These are phyloP conservation scores for Brachyrhaphis roseni DNA, from an alignment of 2,797 vertebrate genomes.

Conservation along the genomic window DNA sequence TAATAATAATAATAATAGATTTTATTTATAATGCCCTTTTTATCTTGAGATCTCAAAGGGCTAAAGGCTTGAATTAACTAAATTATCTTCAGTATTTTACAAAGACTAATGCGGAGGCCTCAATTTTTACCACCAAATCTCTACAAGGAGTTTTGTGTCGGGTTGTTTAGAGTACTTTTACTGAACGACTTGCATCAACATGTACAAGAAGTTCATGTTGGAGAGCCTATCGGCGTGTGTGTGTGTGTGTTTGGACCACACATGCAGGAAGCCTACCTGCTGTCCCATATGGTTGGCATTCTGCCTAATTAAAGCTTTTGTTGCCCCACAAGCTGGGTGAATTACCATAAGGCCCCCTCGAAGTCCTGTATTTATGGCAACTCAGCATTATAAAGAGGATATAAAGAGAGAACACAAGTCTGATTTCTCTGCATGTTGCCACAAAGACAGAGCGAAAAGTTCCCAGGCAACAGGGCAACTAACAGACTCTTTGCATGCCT, in stretches of 20 bases:
- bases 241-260: slow-evolving; percentile 60
- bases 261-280: slow-evolving; percentile 68
- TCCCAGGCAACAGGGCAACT: slow-evolving; percentile 60
- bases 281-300: slow-evolving; percentile 77
- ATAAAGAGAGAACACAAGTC: slow-evolving; percentile 60
- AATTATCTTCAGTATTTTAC: slow-evolving; percentile 12
- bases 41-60: too few relatives aligned
- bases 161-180: slow-evolving; percentile 37
- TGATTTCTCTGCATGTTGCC: slow-evolving; percentile 61
- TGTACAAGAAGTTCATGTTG: slow-evolving; percentile 22
- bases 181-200: slow-evolving; percentile 24
- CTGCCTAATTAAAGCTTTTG: slow-evolving; percentile 76
- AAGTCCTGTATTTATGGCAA: slow-evolving; percentile 73
- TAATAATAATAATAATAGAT: too few relatives aligned
- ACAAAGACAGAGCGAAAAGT: slow-evolving; percentile 64
- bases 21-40: too few relatives aligned
- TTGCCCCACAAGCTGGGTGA: slow-evolving; percentile 69
- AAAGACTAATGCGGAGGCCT: slow-evolving; percentile 2
- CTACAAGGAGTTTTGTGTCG: slow-evolving; percentile 20
- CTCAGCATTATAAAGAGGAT: slow-evolving; percentile 79
- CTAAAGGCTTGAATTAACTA: background rate
- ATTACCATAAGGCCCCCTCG: slow-evolving; percentile 69
- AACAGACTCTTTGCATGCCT: slow-evolving; percentile 36
- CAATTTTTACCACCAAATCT: slow-evolving; percentile 6
- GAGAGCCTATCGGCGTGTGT: slow-evolving; percentile 20